Base-by-base conservation (phyloP, 2,113 vertebrate genomes). In the Pampusana beccarii region DNA sequence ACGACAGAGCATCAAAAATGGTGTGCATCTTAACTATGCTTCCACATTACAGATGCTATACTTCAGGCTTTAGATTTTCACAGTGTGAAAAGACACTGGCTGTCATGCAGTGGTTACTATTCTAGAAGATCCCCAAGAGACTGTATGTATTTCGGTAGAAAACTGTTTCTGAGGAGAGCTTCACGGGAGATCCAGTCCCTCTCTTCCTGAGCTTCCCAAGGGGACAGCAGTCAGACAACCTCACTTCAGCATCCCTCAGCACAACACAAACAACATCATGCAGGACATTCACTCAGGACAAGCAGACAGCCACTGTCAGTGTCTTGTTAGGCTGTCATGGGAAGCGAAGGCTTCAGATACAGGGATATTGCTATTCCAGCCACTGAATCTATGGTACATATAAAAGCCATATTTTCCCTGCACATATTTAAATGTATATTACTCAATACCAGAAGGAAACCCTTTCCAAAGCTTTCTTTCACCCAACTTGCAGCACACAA, bases 261-360 rank as follows among this genome's bases (percentile, higher is more conserved):
- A 91, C 90, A 95, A 94, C 70, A 88, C 74, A 96, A 97, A 93
- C 67, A 92, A 94, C 91, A 82, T 90, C 61, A 94, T 72, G 74
- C 96, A 80, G 86, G 86, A 92, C 88, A 75, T 40, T 88, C 64
- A 62, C 44, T 62, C 90, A 77, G 80, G 80, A 95, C 85, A 83
- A 79, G 83, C 51, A 87, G 85, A 56, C 66, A 95, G 70, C 58
- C 60, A 26, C 84, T 90, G 80, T 80, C 88, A 91, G 24, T 26
- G 61, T 77, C 83, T 92, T 61, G 84, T 95, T 93, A 96, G 77
- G 60, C 61, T 97, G 88, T 69, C 88, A 91, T 0, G 2, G 60
- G 29, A 81, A 88, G 58, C 12, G 70, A 92, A 89, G 53, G 51
- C 56, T 91, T 92, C 82, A 86, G 56, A 58, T 28, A 58, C 17